Evolutionary conservation across 2,888 invertebrate genomes (phyloP).

Genomic region (Gnatocerus cornutus): DNA sequence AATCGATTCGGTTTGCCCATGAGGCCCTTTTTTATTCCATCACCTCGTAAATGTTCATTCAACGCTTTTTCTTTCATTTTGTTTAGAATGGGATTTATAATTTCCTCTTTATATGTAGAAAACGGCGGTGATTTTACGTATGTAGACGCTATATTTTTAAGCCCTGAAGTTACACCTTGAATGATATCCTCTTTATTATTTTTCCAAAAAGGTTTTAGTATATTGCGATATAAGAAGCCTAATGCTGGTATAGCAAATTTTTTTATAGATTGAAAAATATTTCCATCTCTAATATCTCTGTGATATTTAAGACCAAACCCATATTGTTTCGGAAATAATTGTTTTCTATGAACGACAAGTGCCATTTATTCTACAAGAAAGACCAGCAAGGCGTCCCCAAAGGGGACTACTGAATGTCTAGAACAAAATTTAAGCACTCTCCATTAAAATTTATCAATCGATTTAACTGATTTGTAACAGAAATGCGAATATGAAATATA

Average conservation of each 20-base stretch:
- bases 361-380: too few relatives aligned
- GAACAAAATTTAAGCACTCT: slow-evolving; percentile 31
- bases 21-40: too few relatives aligned
- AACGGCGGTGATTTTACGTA: too few relatives aligned
- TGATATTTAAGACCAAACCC: slow-evolving; percentile 32
- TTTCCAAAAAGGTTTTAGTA: slow-evolving; percentile 36
- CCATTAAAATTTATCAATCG: slow-evolving; percentile 16
- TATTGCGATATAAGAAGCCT: slow-evolving; percentile 33
- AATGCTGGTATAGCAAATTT: slow-evolving; percentile 28
- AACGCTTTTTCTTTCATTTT: too few relatives aligned
- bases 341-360: slow-evolving; percentile 19
- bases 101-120: too few relatives aligned
- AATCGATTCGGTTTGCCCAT: too few relatives aligned
- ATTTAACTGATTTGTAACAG: slow-evolving; percentile 25
- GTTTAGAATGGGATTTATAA: too few relatives aligned
- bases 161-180: too few relatives aligned
- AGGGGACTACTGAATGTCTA: slow-evolving; percentile 26
- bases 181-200: slow-evolving; percentile 38
- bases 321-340: slow-evolving; percentile 28
- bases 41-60: slow-evolving; percentile 13
- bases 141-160: too few relatives aligned
- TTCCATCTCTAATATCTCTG: slow-evolving; percentile 6
- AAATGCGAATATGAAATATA: slow-evolving; percentile 33
- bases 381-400: too few relatives aligned
- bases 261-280: slow-evolving; percentile 26